Conservation (phyloP, 2,888 invertebrate genomes). For the Conus canariensis region DNA sequence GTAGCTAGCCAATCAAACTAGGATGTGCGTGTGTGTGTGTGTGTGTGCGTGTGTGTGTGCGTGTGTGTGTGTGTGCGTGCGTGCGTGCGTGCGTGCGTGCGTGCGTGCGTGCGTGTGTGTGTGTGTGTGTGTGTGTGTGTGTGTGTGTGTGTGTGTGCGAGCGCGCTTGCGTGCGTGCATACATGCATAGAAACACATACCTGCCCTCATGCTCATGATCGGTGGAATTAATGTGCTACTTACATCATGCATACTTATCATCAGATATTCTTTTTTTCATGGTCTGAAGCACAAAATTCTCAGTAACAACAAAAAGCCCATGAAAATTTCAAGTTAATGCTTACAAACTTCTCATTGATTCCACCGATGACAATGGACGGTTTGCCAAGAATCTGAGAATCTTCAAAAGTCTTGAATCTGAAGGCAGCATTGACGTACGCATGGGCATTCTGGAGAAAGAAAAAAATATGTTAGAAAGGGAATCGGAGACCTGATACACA, state of each 20-base stretch:
- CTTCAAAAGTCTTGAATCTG: constrained; percentile 81
- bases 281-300: no score
- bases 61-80: background rate
- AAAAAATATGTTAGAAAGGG: background rate
- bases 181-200: no score
- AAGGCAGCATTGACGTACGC: constrained; percentile 89
- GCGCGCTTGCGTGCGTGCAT: background rate
- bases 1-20: no score
- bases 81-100: no score
- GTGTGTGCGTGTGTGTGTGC: background rate
- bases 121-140: background rate
- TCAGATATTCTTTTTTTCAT: no score
- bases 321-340: background rate
- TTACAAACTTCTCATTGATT: constrained; percentile 77
- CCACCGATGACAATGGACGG: constrained; percentile 85
- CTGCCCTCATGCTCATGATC: no score
- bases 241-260: no score
- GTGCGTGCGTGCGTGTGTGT: no score
- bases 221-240: no score
- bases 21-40: no score
- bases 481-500: background rate
- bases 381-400: constrained; percentile 80
- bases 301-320: no score
- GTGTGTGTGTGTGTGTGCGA: background rate
- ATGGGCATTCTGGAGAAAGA: constrained; percentile 84